Base-by-base conservation (phyloP, 2,113 vertebrate genomes). In the Gymnogyps californianus region DNA sequence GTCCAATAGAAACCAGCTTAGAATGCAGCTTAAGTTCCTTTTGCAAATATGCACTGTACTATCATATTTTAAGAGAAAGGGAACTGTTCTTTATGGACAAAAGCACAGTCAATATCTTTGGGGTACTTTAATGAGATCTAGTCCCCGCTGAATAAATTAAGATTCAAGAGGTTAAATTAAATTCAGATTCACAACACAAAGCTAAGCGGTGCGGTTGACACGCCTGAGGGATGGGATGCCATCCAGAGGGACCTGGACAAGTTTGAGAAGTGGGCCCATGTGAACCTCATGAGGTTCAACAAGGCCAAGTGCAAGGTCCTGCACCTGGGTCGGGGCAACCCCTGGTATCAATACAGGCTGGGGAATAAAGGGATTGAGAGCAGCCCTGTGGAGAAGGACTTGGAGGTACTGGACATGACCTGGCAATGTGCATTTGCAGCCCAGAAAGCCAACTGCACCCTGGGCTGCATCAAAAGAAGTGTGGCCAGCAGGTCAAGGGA, bases 341-440 rank as follows among this genome's bases (percentile, higher is more conserved):
- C 22, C 31, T 2, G 0, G 32, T 6, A 44, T 7, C 21, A 65
- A 0, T 12, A 42, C 20, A 46, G 70, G 28, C 15, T 71, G n/a
- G 31, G 29, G 12, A 11, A 51, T 29, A 16, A 22, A 13, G 18
- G 16, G 13, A 51, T 3, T 1, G 7, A 55, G 58, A 71, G 4
- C 15, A 66, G 32, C 24, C 29, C 52, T 47, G 51, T 2, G 0
- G 4, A 28, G 51, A 47, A 38, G 75, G 34, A 16, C 8, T 1
- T 36, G 5, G 13, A 14, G 11, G 5, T 38, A 10, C 31, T 36
- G 34, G 31, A 40, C 20, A 4, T 11, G 29, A 64, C 8, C 12
- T 11, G 31, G 22, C 66, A 2, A 9, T 9, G 32, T 0, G 29
- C 6, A 4, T 16, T 69, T 2, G 0, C 26, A 62, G 54, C 19